These are phyloP conservation scores for Emys orbicularis DNA, from an alignment of 2,797 vertebrate species.

Conservation along the genomic window DNA sequence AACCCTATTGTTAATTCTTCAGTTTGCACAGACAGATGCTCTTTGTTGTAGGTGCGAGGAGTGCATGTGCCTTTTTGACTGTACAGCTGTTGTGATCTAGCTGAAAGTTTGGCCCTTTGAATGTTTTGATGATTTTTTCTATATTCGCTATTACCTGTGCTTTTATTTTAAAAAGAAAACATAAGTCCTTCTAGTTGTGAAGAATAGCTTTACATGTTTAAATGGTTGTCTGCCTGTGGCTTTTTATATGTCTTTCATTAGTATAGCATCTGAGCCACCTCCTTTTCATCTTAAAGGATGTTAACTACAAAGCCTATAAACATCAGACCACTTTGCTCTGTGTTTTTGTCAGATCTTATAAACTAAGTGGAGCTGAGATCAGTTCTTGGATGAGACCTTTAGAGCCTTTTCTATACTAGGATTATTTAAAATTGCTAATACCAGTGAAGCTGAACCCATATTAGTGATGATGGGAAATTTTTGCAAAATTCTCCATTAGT, in stretches of 20 bases:
- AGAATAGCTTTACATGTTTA: too few species aligned
- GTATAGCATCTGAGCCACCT: neutral
- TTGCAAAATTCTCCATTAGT: neutral
- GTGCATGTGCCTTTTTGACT: neutral
- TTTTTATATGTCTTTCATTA: rapidly evolving
- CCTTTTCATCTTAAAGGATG: rapidly evolving
- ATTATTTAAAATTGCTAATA: neutral
- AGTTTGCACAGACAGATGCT: neutral
- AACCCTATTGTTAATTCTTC: rapidly evolving
- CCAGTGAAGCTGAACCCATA: neutral
- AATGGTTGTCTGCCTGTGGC: rapidly evolving
- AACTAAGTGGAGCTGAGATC: neutral
- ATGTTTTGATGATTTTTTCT: neutral
- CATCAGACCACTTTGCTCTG: neutral
- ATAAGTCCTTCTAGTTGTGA: neutral
- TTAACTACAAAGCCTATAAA: neutral
- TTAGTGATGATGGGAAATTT: neutral
- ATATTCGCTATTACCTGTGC: neutral
- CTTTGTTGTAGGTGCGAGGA: neutral
- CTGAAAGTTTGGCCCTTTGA: neutral
- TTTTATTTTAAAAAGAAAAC: neutral
- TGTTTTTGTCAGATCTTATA: neutral
- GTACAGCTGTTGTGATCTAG: neutral
- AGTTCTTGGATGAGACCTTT: rapidly evolving
- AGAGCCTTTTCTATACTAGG: neutral